Evolutionary conservation across 2,888 invertebrate genomes (phyloP).

Genomic region (Ennomos quercinarius): DNA sequence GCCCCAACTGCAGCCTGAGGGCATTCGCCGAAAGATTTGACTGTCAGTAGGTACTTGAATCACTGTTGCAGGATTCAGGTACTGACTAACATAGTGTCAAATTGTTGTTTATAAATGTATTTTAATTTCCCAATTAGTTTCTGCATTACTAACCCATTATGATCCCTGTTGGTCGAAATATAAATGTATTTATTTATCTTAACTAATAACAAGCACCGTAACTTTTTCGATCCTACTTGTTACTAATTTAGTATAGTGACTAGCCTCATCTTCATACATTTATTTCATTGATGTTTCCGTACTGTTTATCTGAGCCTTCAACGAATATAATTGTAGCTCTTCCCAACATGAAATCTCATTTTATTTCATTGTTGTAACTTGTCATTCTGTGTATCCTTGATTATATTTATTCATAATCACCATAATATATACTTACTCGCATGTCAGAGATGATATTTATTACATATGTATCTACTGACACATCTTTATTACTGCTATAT

Average conservation of each 20-base stretch:
- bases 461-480: conserved; percentile 59
- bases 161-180: no score
- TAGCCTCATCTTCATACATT: conserved; percentile 10
- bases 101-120: no score
- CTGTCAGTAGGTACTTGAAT: no score
- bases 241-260: conserved; percentile 12
- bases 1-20: no score
- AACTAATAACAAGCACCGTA: conserved; percentile 4
- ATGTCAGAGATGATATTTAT: conserved; percentile 47
- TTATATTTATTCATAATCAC: conserved; percentile 38
- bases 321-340: conserved; percentile 23
- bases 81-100: no score
- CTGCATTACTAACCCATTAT: no score
- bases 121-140: no score
- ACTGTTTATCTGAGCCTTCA: conserved; percentile 20
- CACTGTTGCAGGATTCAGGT: no score
- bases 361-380: conserved; percentile 35
- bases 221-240: conserved; percentile 13
- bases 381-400: conserved; percentile 38
- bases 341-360: conserved; percentile 37
- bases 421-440: conserved; percentile 40
- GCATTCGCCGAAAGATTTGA: no score
- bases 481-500: conserved; percentile 66
- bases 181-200: no score
- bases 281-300: background rate